Evolutionary conservation across 2,113 vertebrate genomes (phyloP), one percentile per base, ranked within the genome.

Genomic region (Manacus vitellinus): DNA sequence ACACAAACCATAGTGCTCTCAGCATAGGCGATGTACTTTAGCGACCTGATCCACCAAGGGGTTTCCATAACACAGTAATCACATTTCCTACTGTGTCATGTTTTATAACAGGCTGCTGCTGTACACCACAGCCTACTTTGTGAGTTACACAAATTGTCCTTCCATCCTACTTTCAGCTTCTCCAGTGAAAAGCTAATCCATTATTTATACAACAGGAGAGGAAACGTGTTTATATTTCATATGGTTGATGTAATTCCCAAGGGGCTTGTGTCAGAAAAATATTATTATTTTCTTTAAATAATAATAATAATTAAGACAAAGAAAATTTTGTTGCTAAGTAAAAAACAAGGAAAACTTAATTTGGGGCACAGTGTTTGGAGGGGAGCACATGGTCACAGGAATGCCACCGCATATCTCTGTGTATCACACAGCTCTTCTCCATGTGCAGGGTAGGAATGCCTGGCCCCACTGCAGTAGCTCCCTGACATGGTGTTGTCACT

Each of bases 51-150:
- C 47, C 63, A 41, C 70, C 61, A 94, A 68, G 70, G 44, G 56
- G 20, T 75, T 74, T 79, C 85, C 68, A 68, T 85, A 62, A 81
- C 65, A 81, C 30, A 52, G n/a, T 59, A 74, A 87, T 79, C 71
- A 49, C 61, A 54, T 67, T 76, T 95, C 62, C 76, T 68, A 70
- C 59, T 78, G 88, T 58, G 30, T 87, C 83, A 35, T 81, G 79
- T 94, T 96, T 90, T 77, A 23, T 91, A 95, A 80, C 78, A 80
- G 44, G 75, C 85, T 78, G 72, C 75, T 88, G 75, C 75, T 67
- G 44, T n/a, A 73, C 68, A 74, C 55, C 61, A 44, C 66, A 82
- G 77, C 65, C 91, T 68, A 86, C 85, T 85, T 95, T 12, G 4
- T 0, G 0, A 94, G 72, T 88, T 96, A 92, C 61, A 84, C 83